Conservation (phyloP, 2,888 invertebrate species). For the Neocrepidodera transversa region DNA sequence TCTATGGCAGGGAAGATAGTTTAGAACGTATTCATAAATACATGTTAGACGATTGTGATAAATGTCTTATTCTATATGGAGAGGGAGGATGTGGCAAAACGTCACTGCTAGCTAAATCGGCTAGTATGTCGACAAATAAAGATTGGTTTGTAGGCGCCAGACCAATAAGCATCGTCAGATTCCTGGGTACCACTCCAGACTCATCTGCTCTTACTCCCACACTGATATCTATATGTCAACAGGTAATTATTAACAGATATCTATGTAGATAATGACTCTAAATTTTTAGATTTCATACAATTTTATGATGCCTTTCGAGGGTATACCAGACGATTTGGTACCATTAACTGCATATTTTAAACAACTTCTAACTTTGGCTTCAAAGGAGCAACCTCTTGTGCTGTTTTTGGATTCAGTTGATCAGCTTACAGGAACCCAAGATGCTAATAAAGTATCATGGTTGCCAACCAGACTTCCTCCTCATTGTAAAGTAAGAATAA, state of each 20-base stretch:
- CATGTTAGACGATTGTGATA: conserved; percentile 84
- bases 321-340: conserved; percentile 95
- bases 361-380: conserved; percentile 85
- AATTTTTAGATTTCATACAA: conserved; percentile 83
- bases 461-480: conserved; percentile 88
- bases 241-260: conserved; percentile 65
- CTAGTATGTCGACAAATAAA: conserved; percentile 74
- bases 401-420: conserved; percentile 96
- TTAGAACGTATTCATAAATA: conserved; percentile 79
- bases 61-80: conserved; percentile 91
- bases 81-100: conserved; percentile 99
- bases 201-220: conserved; percentile 94
- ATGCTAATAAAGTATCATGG: conserved; percentile 96
- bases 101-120: conserved; percentile 90
- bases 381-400: conserved; percentile 82
- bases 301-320: conserved; percentile 88
- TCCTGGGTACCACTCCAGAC: conserved; percentile 96
- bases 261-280: no score
- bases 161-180: conserved; percentile 88
- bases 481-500: conserved; percentile 77
- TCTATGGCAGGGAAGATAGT: conserved; percentile 91
- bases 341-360: conserved; percentile 96
- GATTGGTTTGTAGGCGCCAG: conserved; percentile 77
- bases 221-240: conserved; percentile 93
- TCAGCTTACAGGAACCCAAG: conserved; percentile 92